A percentile compares a stretch with the other conserved stretches of the same genome.
Evolutionary conservation across 2,113 vertebrate species (phyloP).

Genomic region (Sigmodon hispidus): DNA sequence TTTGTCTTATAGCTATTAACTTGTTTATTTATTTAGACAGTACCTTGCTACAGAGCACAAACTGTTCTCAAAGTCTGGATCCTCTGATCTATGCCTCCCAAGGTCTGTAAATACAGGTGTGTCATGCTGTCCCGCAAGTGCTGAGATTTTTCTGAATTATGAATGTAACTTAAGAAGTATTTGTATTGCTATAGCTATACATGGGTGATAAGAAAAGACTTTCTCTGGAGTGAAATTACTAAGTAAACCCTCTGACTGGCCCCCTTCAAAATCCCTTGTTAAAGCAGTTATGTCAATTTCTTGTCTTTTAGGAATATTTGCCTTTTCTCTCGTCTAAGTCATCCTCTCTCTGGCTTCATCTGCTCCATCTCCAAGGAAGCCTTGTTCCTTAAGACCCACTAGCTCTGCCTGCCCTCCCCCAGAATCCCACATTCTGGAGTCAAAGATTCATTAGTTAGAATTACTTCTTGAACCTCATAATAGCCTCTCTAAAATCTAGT

Average conservation of each 20-base stretch:
- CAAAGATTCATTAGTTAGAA: not conserved
- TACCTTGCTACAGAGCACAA: not conserved
- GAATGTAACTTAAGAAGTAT: constrained; percentile 20
- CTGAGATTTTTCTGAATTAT: constrained; percentile 44
- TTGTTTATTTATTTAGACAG: not conserved
- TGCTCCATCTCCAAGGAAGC: constrained; percentile 21
- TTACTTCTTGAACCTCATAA: not conserved
- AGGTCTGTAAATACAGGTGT: not conserved
- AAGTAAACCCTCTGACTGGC: not conserved
- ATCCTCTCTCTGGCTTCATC: not conserved
- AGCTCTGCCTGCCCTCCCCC: not conserved
- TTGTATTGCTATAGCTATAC: not conserved
- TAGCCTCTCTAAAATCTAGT: constrained; percentile 42
- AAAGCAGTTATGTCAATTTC: constrained; percentile 2
- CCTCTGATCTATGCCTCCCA: not conserved
- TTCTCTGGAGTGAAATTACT: not conserved
- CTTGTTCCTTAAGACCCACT: not conserved
- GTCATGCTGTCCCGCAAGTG: not conserved
- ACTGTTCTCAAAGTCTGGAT: not conserved
- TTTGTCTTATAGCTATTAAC: not conserved
- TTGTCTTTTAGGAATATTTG: not conserved
- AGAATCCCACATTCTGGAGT: not conserved
- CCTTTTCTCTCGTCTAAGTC: not conserved
- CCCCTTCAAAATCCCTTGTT: not conserved
- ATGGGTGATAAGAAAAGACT: not conserved